Base-by-base conservation (phyloP, 2,797 vertebrate species). In the Esox lucius region DNA sequence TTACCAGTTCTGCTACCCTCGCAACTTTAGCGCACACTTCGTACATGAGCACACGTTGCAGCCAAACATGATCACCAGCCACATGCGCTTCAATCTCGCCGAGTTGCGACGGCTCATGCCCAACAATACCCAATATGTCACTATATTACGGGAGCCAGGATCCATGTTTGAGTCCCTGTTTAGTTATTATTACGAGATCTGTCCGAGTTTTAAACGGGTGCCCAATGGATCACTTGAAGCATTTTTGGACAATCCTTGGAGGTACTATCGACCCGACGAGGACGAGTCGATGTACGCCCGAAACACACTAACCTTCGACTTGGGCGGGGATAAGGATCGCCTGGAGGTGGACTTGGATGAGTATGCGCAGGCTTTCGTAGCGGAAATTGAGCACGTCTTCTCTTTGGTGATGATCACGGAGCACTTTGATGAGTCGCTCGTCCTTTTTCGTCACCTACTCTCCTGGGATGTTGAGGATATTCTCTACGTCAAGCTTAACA, bases 91-190 rank as follows among this genome's bases (percentile, higher is more conserved):
- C 80, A 93, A 91, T 85, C 90, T 67, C 39, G 79, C 87, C 0
- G 95, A 95, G 81, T 78, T 96, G 33, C 84, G 64, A 8, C 92
- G 88, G 33, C 87, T 97, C 56, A 95, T 96, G 95, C 95, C 96
- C 19, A 92, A 93, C 0, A 84, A 91, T 83, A 95, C 95, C 0
- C 48, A 93, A 8, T 96, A 95, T 2, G 67, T 96, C 78, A 96
- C 96, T n/a, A 96, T 97, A 82, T 80, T 97, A 80, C 91, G 96
- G 0, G 95, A 97, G 79, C 96, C 96, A 0, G 89, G 92, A 4
- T 90, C 94, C 80, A 97, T 97, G 96, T 97, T 96, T 31, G 96
- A 97, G 76, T 97, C 96, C 0, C 89, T 95, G 76, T 96, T 96
- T 83, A 95, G 90, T 68, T 97, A 97, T 89, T 97, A 94, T 85